Base-by-base conservation (phyloP, 1,140 invertebrate genomes). In the Achatina immaculata region DNA sequence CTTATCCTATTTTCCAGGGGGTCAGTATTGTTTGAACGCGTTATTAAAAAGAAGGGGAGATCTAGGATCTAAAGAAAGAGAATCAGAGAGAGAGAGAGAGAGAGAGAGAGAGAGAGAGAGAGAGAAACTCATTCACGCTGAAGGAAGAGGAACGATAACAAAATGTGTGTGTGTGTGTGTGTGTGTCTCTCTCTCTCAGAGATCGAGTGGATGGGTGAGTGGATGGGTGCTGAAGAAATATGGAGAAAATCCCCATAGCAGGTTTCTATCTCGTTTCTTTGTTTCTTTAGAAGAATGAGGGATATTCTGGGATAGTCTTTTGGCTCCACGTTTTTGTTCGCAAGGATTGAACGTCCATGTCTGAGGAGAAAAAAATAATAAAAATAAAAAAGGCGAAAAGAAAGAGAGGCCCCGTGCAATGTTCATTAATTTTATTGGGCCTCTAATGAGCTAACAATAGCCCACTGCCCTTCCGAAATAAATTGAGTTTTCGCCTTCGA, bases 391-490 rank as follows among this genome's bases (percentile, higher is more conserved):
- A 19, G 62, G 62, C 14, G 71, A n/a, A 45, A 28, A 69, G 42
- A 73, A 43, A 45, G 42, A 42, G 42, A 7, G 69, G 71, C 38
- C n/a, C 48, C 71, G 28, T 73, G 71, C 43, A 51, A 65, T 76
- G 74, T 76, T 76, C 74, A 76, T 76, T 76, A 76, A 76, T 76
- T 76, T 76, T 55, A 76, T 76, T 76, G 74, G 51, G 38, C 74
- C 28, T 45, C 43, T 76, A 76, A 76, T 76, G 74, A 76, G 74
- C 74, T 43, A 76, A 76, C 74, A 76, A 51, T 76, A 62, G 43
- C 55, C 28, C 45, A 34, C 51, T 43, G 48, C 31, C 74, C 74
- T 36, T 45, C 48, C 21, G 42, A 34, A 65, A 76, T 76, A 76
- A 76, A 76, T 76, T 76, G 74, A 76, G 74, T 76, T 76, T 76